phyloP scores from a whole-genome alignment of 2,888 invertebrate genomes.

The Pimpla rufipes region DNA sequence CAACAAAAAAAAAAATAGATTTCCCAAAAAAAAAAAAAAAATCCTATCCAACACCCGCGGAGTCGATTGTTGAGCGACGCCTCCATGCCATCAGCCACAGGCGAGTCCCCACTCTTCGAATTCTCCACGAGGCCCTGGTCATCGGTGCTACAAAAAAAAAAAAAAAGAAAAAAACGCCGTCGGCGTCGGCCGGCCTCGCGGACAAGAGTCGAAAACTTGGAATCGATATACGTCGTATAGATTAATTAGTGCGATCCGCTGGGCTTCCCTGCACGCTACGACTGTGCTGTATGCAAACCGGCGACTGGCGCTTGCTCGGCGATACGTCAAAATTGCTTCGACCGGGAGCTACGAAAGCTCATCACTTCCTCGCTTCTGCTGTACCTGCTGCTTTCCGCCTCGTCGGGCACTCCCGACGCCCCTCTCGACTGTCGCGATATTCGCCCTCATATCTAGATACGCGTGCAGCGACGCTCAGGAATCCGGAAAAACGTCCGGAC shows the following conservation, averaged over 20 bases:
- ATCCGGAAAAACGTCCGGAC: constrained; percentile 40
- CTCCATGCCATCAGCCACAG: constrained; percentile 83
- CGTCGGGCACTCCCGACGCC: not conserved
- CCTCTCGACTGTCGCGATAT: constrained; percentile 11
- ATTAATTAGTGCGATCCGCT: constrained; percentile 72
- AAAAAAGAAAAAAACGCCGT: constrained; percentile 7
- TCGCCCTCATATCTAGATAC: not conserved
- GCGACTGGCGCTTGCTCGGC: not conserved
- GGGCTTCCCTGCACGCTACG: constrained; percentile 66
- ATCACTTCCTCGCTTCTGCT: not conserved
- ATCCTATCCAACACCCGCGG: constrained; percentile 74
- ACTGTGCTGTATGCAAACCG: constrained; percentile 48
- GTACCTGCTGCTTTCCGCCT: not conserved
- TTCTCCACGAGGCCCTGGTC: constrained; percentile 73
- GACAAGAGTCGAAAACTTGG: constrained; percentile 16
- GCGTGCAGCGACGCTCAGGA: not conserved
- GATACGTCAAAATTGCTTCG: constrained; percentile 7
- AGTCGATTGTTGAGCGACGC: constrained; percentile 85
- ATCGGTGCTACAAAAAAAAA: no score
- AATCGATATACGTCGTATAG: constrained; percentile 69
- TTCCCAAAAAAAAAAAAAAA: not conserved
- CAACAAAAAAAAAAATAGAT: not conserved
- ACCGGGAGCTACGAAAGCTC: constrained; percentile 6
- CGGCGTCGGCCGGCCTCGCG: constrained; percentile 26
- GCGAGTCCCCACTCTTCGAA: constrained; percentile 83